These are phyloP conservation scores for Tachina fera DNA, from an alignment of 2,888 invertebrate species.

Conservation along the genomic window DNA sequence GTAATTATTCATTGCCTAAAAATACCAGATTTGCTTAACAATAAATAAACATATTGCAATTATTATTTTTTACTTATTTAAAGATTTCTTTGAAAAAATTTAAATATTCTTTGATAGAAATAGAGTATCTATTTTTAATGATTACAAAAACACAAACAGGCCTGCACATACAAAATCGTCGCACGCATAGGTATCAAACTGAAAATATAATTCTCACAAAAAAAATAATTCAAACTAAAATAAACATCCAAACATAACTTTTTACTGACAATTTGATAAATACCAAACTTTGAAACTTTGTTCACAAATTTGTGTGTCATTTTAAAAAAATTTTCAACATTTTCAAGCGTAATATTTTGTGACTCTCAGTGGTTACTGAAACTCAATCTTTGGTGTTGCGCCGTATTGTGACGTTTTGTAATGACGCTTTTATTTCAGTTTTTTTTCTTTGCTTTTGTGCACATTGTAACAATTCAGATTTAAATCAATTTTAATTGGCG, in stretches of 20 bases:
- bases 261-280: slow-evolving; percentile 37
- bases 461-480: slow-evolving; percentile 66
- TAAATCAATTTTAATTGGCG: slow-evolving; percentile 74
- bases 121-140: neutral
- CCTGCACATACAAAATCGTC: neutral
- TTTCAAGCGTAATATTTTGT: slow-evolving; percentile 50
- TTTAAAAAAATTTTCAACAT: slow-evolving; percentile 62
- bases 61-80: too few relatives aligned
- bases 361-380: slow-evolving; percentile 26
- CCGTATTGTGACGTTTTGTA: slow-evolving; percentile 37
- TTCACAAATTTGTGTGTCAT: slow-evolving; percentile 28
- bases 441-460: slow-evolving; percentile 35
- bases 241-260: slow-evolving; percentile 11
- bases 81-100: too few relatives aligned
- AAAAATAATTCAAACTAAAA: neutral
- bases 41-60: too few relatives aligned
- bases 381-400: slow-evolving; percentile 13
- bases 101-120: too few relatives aligned
- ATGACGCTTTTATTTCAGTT: neutral
- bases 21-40: too few relatives aligned
- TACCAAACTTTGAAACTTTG: neutral
- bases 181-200: slow-evolving; percentile 11
- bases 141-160: neutral
- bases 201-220: slow-evolving; percentile 35
- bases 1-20: too few relatives aligned